A percentile compares a stretch with the other conserved stretches of the same genome.
phyloP scores from a whole-genome alignment of 2,797 vertebrate genomes.

The Pteropus rufus region DNA sequence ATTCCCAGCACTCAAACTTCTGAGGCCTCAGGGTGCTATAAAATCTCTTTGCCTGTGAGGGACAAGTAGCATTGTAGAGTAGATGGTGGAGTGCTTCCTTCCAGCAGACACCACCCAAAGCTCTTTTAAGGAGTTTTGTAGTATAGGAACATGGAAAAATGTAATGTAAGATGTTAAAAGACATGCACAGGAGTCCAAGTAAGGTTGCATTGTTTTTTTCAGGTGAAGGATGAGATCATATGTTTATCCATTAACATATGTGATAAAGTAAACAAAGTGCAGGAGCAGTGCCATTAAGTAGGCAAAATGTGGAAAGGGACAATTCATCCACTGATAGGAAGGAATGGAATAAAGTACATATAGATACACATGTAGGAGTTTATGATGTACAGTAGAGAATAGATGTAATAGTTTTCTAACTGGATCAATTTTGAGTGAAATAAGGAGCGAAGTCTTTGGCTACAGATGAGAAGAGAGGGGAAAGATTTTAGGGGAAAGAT shows the following conservation, averaged over 20 bases:
- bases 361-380: background rate
- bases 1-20: background rate
- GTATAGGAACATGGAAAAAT: background rate
- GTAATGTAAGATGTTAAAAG: background rate
- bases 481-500: background rate
- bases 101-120: background rate
- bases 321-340: background rate
- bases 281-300: background rate
- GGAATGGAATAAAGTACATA: background rate
- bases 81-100: background rate
- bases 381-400: background rate
- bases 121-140: background rate
- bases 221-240: background rate
- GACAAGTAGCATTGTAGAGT: background rate
- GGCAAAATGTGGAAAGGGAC: background rate
- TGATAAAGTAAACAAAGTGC: background rate
- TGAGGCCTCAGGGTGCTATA: background rate
- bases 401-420: background rate
- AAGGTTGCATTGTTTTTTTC: background rate
- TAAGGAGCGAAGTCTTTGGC: background rate
- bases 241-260: background rate
- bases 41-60: background rate
- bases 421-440: background rate
- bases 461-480: background rate
- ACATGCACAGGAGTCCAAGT: background rate